Evolutionary conservation across 2,113 vertebrate genomes (phyloP).

Genomic region (Sinocyclocheilus maitianheensis): DNA sequence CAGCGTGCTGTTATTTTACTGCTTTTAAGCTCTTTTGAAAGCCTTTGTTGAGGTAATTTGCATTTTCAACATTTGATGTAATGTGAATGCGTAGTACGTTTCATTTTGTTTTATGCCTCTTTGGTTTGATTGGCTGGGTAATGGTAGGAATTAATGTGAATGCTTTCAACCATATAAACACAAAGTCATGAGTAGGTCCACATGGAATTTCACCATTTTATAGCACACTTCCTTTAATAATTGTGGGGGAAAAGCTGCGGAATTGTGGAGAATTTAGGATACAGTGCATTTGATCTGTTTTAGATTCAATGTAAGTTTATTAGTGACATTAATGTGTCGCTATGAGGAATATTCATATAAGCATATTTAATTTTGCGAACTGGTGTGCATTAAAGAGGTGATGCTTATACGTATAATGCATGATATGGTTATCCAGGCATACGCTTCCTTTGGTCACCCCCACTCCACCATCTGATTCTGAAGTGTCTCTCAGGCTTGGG

Average conservation of each 20-base stretch:
- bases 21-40: conserved; percentile 31
- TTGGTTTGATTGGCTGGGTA: not conserved
- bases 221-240: not conserved
- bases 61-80: not conserved
- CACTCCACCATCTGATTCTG: conserved; percentile 53
- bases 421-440: not conserved
- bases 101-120: conserved; percentile 4
- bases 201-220: not conserved
- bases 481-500: conserved; percentile 64
- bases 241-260: not conserved
- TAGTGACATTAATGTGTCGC: not conserved
- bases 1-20: conserved; percentile 19
- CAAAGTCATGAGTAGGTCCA: not conserved
- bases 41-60: conserved; percentile 12
- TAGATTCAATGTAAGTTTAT: not conserved
- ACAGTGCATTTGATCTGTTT: not conserved
- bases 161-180: not conserved
- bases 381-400: not conserved
- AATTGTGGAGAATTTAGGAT: not conserved
- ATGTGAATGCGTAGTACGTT: not conserved
- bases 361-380: not conserved
- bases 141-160: not conserved
- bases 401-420: not conserved
- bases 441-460: not conserved
- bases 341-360: not conserved